These are phyloP conservation scores for Anser brachyrhynchus DNA, from an alignment of 2,113 vertebrate species.

Conservation along the genomic window DNA sequence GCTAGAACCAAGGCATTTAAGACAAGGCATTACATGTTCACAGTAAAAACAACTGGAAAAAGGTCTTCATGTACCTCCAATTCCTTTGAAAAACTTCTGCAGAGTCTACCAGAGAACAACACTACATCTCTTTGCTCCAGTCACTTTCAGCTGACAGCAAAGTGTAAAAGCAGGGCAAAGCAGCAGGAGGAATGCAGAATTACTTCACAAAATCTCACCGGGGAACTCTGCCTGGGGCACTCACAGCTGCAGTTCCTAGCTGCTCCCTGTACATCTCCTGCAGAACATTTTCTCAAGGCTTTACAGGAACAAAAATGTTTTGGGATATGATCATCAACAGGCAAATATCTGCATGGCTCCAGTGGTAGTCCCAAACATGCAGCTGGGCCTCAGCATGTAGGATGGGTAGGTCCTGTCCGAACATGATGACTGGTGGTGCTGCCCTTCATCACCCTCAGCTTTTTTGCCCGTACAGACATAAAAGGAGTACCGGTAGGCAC, in stretches of 20 bases:
- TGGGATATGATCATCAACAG: neutral
- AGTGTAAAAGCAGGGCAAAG: neutral
- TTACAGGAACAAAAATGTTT: neutral
- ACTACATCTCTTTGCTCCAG: neutral
- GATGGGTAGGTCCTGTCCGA: neutral
- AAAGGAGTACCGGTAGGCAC: accelerated
- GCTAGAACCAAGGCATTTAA: neutral
- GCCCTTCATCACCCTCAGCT: neutral
- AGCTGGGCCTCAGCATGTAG: neutral
- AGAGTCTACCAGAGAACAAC: neutral
- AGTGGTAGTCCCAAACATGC: neutral
- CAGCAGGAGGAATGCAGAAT: neutral
- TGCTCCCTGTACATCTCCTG: neutral
- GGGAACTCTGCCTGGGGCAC: neutral
- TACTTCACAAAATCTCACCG: neutral
- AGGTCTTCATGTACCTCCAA: neutral
- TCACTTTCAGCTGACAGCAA: neutral
- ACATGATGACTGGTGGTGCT: neutral
- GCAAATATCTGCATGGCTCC: neutral
- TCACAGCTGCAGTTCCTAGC: neutral
- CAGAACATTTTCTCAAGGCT: neutral
- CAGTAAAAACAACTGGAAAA: neutral
- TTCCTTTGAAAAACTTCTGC: neutral
- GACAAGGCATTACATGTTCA: neutral
- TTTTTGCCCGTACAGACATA: neutral